A percentile compares a stretch with the other conserved stretches of the same genome.
These are phyloP conservation scores for Sarcophaga carnaria DNA, from an alignment of 2,888 invertebrate genomes.

Conservation along the genomic window DNA sequence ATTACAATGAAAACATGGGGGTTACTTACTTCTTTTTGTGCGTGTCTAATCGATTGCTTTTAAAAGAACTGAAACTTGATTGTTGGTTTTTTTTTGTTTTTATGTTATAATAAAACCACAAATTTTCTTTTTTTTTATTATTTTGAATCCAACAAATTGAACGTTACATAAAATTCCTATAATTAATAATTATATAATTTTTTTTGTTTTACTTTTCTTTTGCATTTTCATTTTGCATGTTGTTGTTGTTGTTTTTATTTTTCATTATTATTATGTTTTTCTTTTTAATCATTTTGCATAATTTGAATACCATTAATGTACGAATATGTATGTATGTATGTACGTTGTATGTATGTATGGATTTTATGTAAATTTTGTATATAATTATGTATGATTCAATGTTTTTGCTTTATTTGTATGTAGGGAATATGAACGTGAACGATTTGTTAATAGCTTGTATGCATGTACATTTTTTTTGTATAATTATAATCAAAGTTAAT, in stretches of 20 bases:
- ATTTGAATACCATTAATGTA: conserved; percentile 65
- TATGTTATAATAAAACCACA: conserved; percentile 76
- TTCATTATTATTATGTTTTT: not conserved
- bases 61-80: conserved; percentile 59
- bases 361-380: too few relatives aligned
- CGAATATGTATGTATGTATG: conserved; percentile 42
- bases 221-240: not conserved
- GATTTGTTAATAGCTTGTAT: conserved; percentile 19
- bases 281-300: conserved; percentile 43
- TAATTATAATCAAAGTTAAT: too few relatives aligned
- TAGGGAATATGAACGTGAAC: not conserved
- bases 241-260: not conserved
- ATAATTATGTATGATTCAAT: too few relatives aligned
- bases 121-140: conserved; percentile 74
- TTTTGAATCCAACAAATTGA: conserved; percentile 78
- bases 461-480: not conserved
- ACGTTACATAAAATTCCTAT: conserved; percentile 76
- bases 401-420: not conserved
- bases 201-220: not conserved
- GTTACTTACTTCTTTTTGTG: too few relatives aligned
- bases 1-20: too few relatives aligned
- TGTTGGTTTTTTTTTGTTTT: conserved; percentile 72
- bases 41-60: too few relatives aligned
- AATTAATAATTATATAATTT: conserved; percentile 72
- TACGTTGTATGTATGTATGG: conserved; percentile 37